A percentile compares a stretch with the other conserved stretches of the same genome.
These are phyloP conservation scores for Malachius bipustulatus DNA, from an alignment of 2,888 invertebrate species.

Conservation along the genomic window DNA sequence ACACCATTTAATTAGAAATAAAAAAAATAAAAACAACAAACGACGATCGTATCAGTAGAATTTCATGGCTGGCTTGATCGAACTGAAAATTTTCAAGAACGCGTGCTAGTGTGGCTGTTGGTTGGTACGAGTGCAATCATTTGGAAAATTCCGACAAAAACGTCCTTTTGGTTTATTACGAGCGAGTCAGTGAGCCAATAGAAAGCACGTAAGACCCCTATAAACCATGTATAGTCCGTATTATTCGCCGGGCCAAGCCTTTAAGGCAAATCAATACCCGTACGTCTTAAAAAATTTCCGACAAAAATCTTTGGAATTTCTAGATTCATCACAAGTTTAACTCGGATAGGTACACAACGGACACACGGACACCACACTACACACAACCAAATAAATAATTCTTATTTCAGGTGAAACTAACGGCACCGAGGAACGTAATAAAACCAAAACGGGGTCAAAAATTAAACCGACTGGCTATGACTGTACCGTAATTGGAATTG, in stretches of 20 bases:
- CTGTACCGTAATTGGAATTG: constrained; percentile 30
- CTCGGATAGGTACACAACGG: constrained; percentile 8
- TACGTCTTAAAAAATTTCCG: constrained; percentile 36
- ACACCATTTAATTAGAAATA: no score
- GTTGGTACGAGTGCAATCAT: constrained; percentile 42
- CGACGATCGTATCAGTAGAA: no score
- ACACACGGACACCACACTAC: constrained; percentile 4
- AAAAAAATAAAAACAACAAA: no score
- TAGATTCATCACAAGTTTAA: constrained; percentile 21
- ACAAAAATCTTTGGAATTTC: constrained; percentile 20
- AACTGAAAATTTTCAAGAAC: constrained; percentile 36
- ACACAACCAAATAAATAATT: constrained; percentile 18
- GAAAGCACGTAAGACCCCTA: constrained; percentile 39
- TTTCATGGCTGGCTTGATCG: constrained; percentile 22
- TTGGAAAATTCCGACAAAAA: constrained; percentile 52
- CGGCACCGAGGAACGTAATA: constrained; percentile 33
- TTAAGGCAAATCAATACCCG: constrained; percentile 39
- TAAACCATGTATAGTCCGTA: constrained; percentile 39
- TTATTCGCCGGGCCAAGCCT: constrained; percentile 38
- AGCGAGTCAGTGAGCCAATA: constrained; percentile 40
- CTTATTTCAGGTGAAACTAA: constrained; percentile 32
- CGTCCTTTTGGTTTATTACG: constrained; percentile 38
- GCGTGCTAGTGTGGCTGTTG: no score
- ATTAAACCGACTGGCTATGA: constrained; percentile 31
- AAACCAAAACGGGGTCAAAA: constrained; percentile 38